phyloP scores from a whole-genome alignment of 2,888 invertebrate genomes.

The Habrosyne pyritoides region DNA sequence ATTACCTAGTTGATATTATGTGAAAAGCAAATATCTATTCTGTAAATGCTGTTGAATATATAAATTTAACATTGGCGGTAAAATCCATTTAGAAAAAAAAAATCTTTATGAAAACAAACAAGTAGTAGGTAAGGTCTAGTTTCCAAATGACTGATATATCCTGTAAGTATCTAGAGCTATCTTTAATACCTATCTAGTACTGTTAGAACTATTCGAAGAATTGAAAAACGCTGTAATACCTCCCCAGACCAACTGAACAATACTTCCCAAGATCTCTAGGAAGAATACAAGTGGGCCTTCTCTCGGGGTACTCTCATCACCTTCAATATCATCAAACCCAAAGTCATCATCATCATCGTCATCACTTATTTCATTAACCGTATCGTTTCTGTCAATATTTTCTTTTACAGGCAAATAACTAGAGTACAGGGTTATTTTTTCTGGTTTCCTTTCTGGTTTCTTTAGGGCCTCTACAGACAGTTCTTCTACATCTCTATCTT shows the following conservation, averaged over 20 bases:
- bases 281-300: constrained; percentile 55
- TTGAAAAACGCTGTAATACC: constrained; percentile 55
- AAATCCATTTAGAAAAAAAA: too few species aligned
- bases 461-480: constrained; percentile 54
- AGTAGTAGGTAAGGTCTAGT: too few species aligned
- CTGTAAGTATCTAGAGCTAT: too few species aligned
- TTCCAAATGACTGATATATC: too few species aligned
- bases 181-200: not conserved
- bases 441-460: constrained; percentile 64
- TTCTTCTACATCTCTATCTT: constrained; percentile 65
- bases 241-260: constrained; percentile 63
- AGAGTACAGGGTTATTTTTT: constrained; percentile 63
- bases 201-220: constrained; percentile 20
- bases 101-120: too few species aligned
- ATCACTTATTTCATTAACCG: constrained; percentile 1
- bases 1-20: too few species aligned
- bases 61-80: too few species aligned
- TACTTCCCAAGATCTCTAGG: constrained; percentile 63
- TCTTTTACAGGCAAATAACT: constrained; percentile 51
- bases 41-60: too few species aligned
- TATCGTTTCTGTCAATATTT: constrained; percentile 23
- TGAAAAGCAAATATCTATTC: too few species aligned
- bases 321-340: constrained; percentile 33
- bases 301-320: constrained; percentile 33
- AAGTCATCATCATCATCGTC: constrained; percentile 22